A percentile compares a stretch with the other conserved stretches of the same genome.
These are phyloP conservation scores for Drosophila lini DNA, from an alignment of 1,140 invertebrate species.

Conservation along the genomic window DNA sequence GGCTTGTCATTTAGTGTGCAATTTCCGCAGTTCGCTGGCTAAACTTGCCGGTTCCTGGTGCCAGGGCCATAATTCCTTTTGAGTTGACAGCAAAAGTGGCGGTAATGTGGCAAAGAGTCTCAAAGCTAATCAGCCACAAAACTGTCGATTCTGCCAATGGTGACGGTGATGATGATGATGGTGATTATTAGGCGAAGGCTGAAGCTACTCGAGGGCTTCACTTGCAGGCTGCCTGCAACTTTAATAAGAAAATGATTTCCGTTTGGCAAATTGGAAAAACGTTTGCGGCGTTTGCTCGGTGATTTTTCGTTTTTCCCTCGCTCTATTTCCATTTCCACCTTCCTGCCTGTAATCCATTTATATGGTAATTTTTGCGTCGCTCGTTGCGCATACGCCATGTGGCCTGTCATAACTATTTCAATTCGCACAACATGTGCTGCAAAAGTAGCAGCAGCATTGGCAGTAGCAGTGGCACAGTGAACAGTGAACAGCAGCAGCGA, in stretches of 20 bases:
- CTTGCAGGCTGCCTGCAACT: slow-evolving; percentile 63
- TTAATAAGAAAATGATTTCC: slow-evolving; percentile 82
- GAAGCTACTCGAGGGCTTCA: slow-evolving; percentile 3
- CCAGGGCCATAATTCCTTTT: slow-evolving; percentile 66
- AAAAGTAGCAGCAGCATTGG: slow-evolving; percentile 34
- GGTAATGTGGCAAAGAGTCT: slow-evolving; percentile 70
- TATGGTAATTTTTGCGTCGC: slow-evolving; percentile 74
- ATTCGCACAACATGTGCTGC: slow-evolving; percentile 73
- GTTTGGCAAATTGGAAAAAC: slow-evolving; percentile 82
- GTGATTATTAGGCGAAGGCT: slow-evolving; percentile 41
- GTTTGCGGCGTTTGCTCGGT: slow-evolving; percentile 59
- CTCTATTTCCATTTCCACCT: slow-evolving; percentile 36
- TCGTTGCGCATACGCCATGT: slow-evolving; percentile 42
- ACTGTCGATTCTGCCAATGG: slow-evolving; percentile 20
- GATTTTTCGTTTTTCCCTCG: slow-evolving; percentile 28
- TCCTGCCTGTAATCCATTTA: slow-evolving; percentile 71
- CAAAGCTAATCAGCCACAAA: slow-evolving; percentile 66
- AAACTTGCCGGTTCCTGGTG: slow-evolving; percentile 38
- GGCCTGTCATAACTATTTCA: slow-evolving; percentile 77
- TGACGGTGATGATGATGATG: slow-evolving; percentile 4
- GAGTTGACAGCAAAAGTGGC: slow-evolving; percentile 72
- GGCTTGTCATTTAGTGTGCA: slow-evolving; percentile 55
- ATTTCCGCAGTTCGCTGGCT: slow-evolving; percentile 44
- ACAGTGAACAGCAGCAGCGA: slow-evolving; percentile 2
- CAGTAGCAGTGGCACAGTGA: not conserved